Evolutionary conservation across 2,113 vertebrate genomes (phyloP).

Genomic region (Phalacrocorax pelagicus): DNA sequence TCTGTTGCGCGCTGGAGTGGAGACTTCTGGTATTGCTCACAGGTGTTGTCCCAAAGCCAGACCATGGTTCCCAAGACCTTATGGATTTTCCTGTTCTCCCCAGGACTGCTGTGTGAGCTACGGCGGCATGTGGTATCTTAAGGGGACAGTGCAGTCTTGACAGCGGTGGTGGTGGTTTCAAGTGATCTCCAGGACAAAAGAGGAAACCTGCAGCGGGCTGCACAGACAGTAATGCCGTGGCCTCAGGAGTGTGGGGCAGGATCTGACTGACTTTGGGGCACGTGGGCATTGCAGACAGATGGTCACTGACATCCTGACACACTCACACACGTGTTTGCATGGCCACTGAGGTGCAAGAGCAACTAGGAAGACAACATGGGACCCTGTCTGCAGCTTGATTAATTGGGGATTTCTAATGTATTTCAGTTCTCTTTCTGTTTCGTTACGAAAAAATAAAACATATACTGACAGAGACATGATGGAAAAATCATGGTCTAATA

Average conservation of each 20-base stretch:
- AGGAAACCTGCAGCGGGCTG: not conserved
- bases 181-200: not conserved
- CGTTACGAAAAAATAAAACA: slow-evolving; percentile 66
- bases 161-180: slow-evolving; percentile 2
- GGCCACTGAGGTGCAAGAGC: not conserved
- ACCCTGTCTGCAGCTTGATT: slow-evolving; percentile 48
- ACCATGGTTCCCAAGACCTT: not conserved
- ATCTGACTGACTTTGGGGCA: not conserved
- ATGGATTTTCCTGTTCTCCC: not conserved
- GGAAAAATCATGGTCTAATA: slow-evolving; percentile 72
- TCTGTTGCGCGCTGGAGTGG: not conserved
- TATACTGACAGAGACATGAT: slow-evolving; percentile 62
- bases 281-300: not conserved
- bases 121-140: slow-evolving; percentile 97
- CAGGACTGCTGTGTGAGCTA: slow-evolving; percentile 95
- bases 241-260: not conserved
- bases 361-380: slow-evolving; percentile 13
- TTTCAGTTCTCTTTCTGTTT: slow-evolving; percentile 66
- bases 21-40: not conserved
- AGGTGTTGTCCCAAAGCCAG: not conserved
- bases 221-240: not conserved
- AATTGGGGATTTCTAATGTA: slow-evolving; percentile 66
- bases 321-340: not conserved
- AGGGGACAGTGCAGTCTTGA: slow-evolving; percentile 96
- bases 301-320: not conserved